Evolutionary conservation across 2,113 vertebrate species (phyloP), one percentile per base, ranked within the genome.

Genomic region (Dasyornis broadbenti): DNA sequence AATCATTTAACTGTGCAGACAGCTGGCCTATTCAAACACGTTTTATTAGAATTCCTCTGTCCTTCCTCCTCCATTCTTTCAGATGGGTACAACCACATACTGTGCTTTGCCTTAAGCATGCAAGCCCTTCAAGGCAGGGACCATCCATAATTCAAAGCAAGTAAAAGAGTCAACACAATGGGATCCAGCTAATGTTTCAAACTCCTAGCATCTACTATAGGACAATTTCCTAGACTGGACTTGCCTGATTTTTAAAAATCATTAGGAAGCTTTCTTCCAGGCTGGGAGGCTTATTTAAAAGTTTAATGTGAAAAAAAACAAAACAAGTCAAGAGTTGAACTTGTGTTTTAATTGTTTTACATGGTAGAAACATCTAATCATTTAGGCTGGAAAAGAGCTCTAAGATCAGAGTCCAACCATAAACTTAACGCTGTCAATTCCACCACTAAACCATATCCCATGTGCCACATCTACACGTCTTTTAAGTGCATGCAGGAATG

Each of bases 31-130:
- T 97, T 96, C 95, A 96, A 96, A 97, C 95, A 93, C 90, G 95
- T 96, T 97, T 96, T 96, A 97, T 96, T 96, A 97, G 94, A 96
- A 97, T 96, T 96, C 96, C 96, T 96, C 92, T 94, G 95, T 96
- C 94, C 95, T 94, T 94, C 93, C 92, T 95, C 88, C 95, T 93
- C 96, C 92, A 93, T 96, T 97, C 95, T 97, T 95, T 97, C 92
- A 96, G 90, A 93, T 95, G 93, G 88, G 90, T 95, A 96, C 90
- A 96, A 89, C 93, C 95, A 97, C 94, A 96, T 96, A 97, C 95
- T 96, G 96, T 96, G 93, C 93, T 91, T 95, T 86, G 93, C 93
- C 95, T 97, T 97, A 93, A 97, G 92, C 95, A 94, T 93, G 90
- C 92, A 96, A 89, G 90, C 90, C 96, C 95, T 96, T 93, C 90